Evolutionary conservation across 2,888 invertebrate species (phyloP), one percentile per base, ranked within the genome.

Genomic region (Pemphredon lugubris): DNA sequence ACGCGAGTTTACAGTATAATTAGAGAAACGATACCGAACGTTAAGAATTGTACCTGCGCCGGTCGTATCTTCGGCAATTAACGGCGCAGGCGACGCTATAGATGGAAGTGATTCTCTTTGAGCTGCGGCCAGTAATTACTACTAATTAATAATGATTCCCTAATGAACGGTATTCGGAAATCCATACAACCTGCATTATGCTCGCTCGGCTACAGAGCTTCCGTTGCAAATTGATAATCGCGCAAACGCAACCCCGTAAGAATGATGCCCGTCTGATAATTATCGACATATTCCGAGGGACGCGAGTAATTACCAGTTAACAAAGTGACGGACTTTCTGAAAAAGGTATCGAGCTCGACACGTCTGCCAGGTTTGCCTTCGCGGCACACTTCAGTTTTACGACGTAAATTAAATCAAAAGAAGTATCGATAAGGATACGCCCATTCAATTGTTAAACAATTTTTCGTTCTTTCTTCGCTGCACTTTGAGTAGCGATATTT

Each of bases 71-170:
- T 23, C 21, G 2, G 1, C 44, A 44, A 21, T 40, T 40, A 44
- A 44, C 4, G 18, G 1, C 4, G 4, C 2, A 6, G 11, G 44
- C 3, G n/a, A 13, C 18, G 5, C 2, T 6, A 18, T 18, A 6
- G 6, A 18, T 4, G 11, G 11, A 44, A 20, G 44, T 34, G 37
- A 34, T 48, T 68, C 60, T 58, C 76, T 70, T 76, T 70, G 73
- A 70, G 61, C 64, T 58, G 64, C 67, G 69, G 67, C 60, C 63
- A 53, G 42, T 61, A 68, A 70, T 73, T 73, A 76, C 73, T 54
- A 11, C 21, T 1, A 20, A 5, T 23, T 20, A 65, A 51, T 66
- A 66, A 71, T 75, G 69, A 69, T 69, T 68, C 68, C 65, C 67
- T 42, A 70, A 53, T 59, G 63, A 67, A 67, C 60, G 51, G 53